Percentiles rank a stretch among this genome's conserved stretches.
Conservation (phyloP, 30 jellyfish, hydroid and myxozoan genomes). For the Phacellophora camtschatica region DNA sequence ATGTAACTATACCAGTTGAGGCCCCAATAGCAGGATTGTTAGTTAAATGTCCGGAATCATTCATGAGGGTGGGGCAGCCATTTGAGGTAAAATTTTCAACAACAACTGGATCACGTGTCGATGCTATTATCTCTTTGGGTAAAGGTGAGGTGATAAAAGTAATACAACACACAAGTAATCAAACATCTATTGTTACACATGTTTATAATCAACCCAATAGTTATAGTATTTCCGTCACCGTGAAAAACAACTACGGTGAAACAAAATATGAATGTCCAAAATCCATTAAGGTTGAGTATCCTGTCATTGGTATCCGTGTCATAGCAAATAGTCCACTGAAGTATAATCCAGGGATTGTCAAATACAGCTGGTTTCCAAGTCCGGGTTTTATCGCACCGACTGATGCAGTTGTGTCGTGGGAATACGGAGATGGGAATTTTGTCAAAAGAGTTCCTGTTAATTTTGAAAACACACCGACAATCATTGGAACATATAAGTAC, state of each 20-base stretch:
- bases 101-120: slow-evolving; percentile 75
- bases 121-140: slow-evolving; percentile 38
- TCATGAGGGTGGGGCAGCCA: slow-evolving; percentile 36
- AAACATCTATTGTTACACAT: not conserved
- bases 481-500: slow-evolving; percentile 40
- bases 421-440: slow-evolving; percentile 89
- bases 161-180: not conserved
- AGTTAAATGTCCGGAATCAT: slow-evolving; percentile 70
- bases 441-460: slow-evolving; percentile 14
- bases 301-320: slow-evolving; percentile 57
- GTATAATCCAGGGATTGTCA: slow-evolving; percentile 62
- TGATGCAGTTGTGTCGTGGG: slow-evolving; percentile 81
- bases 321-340: slow-evolving; percentile 78
- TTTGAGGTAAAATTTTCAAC: slow-evolving; percentile 12
- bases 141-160: slow-evolving; percentile 2
- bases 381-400: slow-evolving; percentile 75
- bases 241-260: slow-evolving; percentile 40
- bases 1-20: slow-evolving; percentile 56
- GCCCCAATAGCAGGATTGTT: slow-evolving; percentile 63
- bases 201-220: slow-evolving; percentile 61
- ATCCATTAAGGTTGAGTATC: slow-evolving; percentile 58
- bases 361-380: slow-evolving; percentile 47
- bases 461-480: slow-evolving; percentile 7
- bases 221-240: slow-evolving; percentile 37
- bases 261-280: slow-evolving; percentile 28